Conservation (phyloP, 1,140 invertebrate genomes). For the Eueides isabella region DNA sequence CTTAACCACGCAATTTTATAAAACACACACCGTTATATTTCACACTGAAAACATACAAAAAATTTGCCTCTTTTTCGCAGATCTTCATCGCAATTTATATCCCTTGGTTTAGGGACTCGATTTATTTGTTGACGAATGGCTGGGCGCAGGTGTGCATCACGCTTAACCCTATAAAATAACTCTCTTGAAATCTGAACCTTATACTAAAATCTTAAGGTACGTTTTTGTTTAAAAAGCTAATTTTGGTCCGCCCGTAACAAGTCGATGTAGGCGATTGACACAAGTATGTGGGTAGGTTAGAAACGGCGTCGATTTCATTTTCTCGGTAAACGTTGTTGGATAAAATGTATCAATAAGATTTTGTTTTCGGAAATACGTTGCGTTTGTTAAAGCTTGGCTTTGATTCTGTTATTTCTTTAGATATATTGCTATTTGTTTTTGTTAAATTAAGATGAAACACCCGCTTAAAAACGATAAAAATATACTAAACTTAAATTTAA, state of each 20-base stretch:
- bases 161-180: slow-evolving; percentile 21
- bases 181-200: background rate
- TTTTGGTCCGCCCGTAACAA: slow-evolving; percentile 39
- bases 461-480: background rate
- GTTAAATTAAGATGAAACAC: background rate
- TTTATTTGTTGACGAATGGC: slow-evolving; percentile 56
- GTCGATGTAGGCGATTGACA: slow-evolving; percentile 56
- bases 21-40: background rate
- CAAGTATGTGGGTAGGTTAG: slow-evolving; percentile 44
- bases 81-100: slow-evolving; percentile 43
- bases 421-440: background rate
- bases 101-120: slow-evolving; percentile 41
- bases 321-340: slow-evolving; percentile 35
- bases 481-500: too few species aligned
- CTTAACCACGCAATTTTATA: background rate
- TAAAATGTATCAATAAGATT: slow-evolving; percentile 21
- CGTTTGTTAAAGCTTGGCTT: background rate
- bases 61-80: slow-evolving; percentile 28
- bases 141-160: slow-evolving; percentile 48
- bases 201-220: slow-evolving; percentile 24
- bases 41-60: slow-evolving; percentile 18
- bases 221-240: slow-evolving; percentile 2
- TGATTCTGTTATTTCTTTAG: background rate
- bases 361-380: background rate
- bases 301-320: slow-evolving; percentile 48